Base-by-base conservation (phyloP, 2,113 vertebrate genomes). In the Tylochromis polylepis region DNA sequence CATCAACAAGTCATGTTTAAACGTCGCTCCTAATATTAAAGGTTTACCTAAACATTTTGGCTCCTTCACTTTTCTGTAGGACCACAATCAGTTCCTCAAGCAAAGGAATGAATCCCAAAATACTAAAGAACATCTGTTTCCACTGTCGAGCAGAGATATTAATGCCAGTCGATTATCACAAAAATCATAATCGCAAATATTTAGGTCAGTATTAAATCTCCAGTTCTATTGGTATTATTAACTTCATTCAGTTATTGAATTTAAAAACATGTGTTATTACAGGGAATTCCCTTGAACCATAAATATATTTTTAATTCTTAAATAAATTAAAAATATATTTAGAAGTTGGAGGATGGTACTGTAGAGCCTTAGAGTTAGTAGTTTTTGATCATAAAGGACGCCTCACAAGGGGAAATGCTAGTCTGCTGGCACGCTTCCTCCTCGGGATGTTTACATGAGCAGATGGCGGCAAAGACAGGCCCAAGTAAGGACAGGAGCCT, bases 371-470 rank as follows among this genome's bases (percentile, higher is more conserved):
- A 70, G 62, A 24, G 8, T 9, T 43, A 0, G 29, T 62, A 62
- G 29, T 20, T 41, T 62, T 34, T 36, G n/a, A 65, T 65, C 31
- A 62, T 62, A 5, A 65, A 22, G 11, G 24, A 8, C 14, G 12
- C 20, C 34, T 38, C 34, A n/a, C 34, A 20, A 6, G 16, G 29
- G 53, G 53, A 22, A 56, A 56, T 12, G 11, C 3, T 46, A 15
- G 12, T 11, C 59, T 62, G 59, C 29, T 0, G 29, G 5, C 59
- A 0, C 1, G 3, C 60, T 36, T 6, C 31, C 62, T 41, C 20
- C 11, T 41, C 20, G 0, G 2, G 20, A 22, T 1, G 36, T 67
- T 38, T 67, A 22, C 62, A 22, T 4, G 3, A 18, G 16, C 49
- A 51, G 49, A 51, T 6, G 1, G 12, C 36, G 5, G n/a, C 65